A percentile compares a stretch with the other conserved stretches of the same genome.
phyloP scores from a whole-genome alignment of 2,888 invertebrate species.

The Selenia dentaria region DNA sequence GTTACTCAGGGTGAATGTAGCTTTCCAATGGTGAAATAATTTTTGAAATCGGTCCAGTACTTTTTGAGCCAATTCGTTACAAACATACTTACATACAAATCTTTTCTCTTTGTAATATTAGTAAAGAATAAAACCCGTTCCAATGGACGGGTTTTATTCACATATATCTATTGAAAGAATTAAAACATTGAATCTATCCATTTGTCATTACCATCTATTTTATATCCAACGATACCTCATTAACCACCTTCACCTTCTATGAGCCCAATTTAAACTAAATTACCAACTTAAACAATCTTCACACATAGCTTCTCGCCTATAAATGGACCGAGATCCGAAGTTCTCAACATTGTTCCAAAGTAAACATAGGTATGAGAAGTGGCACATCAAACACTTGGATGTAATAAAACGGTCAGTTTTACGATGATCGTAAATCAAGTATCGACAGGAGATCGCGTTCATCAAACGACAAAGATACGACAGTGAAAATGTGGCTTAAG shows the following conservation, averaged over 20 bases:
- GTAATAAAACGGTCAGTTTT: conserved; percentile 74
- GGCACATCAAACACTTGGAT: conserved; percentile 47
- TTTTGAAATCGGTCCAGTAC: too few relatives aligned
- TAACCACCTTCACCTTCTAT: conserved; percentile 11
- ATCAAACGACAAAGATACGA: conserved; percentile 23
- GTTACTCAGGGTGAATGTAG: too few relatives aligned
- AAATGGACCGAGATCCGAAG: conserved; percentile 26
- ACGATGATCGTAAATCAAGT: conserved; percentile 70
- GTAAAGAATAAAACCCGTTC: too few relatives aligned
- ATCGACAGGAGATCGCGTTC: conserved; percentile 57
- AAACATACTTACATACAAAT: too few relatives aligned
- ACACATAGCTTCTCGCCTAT: conserved; percentile 35
- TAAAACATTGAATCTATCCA: too few relatives aligned
- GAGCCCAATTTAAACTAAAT: conserved; percentile 14
- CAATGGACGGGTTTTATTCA: too few relatives aligned
- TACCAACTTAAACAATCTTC: conserved; percentile 22
- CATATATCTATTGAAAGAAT: too few relatives aligned
- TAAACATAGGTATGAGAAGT: conserved; percentile 48
- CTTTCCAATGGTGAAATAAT: too few relatives aligned
- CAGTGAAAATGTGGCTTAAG: conserved; percentile 34
- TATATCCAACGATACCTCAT: conserved; percentile 11
- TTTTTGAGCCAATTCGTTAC: too few relatives aligned
- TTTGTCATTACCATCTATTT: too few relatives aligned
- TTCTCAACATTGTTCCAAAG: conserved; percentile 45
- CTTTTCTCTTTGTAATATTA: too few relatives aligned